These are phyloP conservation scores for Apamea sordens DNA, from an alignment of 2,888 invertebrate genomes.

Conservation along the genomic window DNA sequence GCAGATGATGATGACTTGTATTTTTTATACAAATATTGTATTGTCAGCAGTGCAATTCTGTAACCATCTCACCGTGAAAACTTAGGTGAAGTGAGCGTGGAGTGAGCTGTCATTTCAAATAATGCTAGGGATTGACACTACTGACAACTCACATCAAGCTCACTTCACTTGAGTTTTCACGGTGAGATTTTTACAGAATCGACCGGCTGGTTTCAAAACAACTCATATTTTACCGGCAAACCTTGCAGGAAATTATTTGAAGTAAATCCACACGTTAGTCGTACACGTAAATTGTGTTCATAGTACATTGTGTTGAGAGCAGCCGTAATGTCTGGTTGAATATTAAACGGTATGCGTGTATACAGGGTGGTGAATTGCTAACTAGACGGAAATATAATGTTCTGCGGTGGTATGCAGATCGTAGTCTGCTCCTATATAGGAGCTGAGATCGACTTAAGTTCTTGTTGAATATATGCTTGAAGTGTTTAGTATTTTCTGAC, in stretches of 20 bases:
- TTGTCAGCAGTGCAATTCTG: too few species aligned
- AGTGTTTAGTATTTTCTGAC: neutral
- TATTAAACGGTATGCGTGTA: slow-evolving; percentile 18
- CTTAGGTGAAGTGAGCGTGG: too few species aligned
- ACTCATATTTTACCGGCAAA: slow-evolving; percentile 34
- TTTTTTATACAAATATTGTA: neutral
- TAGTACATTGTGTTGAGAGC: slow-evolving; percentile 19
- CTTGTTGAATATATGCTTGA: slow-evolving; percentile 8
- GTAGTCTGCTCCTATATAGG: neutral
- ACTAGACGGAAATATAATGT: slow-evolving; percentile 9
- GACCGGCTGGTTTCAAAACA: neutral
- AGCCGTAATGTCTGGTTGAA: slow-evolving; percentile 19
- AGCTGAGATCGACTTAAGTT: neutral
- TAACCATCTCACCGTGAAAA: too few species aligned
- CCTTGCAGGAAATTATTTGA: slow-evolving; percentile 24
- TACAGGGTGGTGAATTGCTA: neutral
- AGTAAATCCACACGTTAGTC: slow-evolving; percentile 25
- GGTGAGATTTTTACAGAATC: too few species aligned
- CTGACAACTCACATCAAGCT: too few species aligned
- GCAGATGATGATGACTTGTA: neutral
- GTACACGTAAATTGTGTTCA: slow-evolving; percentile 46
- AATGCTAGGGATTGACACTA: too few species aligned
- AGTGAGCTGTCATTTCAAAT: too few species aligned
- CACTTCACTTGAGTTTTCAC: too few species aligned
- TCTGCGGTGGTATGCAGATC: neutral